phyloP scores from a whole-genome alignment of 1,140 invertebrate species.

The Calycopis cecrops region DNA sequence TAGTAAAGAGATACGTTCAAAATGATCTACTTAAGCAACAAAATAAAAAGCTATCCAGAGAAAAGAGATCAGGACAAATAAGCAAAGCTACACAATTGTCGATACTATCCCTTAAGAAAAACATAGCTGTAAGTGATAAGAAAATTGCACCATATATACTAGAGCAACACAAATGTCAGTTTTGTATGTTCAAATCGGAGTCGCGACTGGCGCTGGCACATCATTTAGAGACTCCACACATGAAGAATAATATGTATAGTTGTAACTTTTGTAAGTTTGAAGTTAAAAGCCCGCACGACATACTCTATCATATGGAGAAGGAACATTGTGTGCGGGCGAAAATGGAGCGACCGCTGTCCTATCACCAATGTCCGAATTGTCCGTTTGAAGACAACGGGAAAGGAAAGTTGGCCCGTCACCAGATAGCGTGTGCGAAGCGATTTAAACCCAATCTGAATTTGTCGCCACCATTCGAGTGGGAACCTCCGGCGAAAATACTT shows the following conservation, averaged over 20 bases:
- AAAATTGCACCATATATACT: slow-evolving; percentile 91
- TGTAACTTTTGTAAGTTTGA: slow-evolving; percentile 93
- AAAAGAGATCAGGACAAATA: slow-evolving; percentile 77
- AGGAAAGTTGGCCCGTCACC: slow-evolving; percentile 92
- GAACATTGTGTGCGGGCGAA: slow-evolving; percentile 89
- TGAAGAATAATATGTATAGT: slow-evolving; percentile 89
- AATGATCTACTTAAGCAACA: slow-evolving; percentile 91
- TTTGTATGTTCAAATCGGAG: slow-evolving; percentile 95
- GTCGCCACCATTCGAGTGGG: slow-evolving; percentile 90
- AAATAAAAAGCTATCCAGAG: slow-evolving; percentile 84
- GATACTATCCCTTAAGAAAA: slow-evolving; percentile 87
- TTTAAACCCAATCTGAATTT: slow-evolving; percentile 91
- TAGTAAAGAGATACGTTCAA: slow-evolving; percentile 95
- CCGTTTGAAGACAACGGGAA: slow-evolving; percentile 96
- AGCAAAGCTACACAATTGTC: slow-evolving; percentile 84
- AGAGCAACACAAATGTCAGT: slow-evolving; percentile 89
- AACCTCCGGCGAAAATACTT: slow-evolving; percentile 94
- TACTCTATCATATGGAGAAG: slow-evolving; percentile 93
- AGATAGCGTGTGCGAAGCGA: slow-evolving; percentile 92
- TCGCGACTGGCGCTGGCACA: slow-evolving; percentile 90
- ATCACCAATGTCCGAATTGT: slow-evolving; percentile 95
- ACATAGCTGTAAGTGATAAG: slow-evolving; percentile 90
- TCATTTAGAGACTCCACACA: slow-evolving; percentile 94
- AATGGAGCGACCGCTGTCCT: slow-evolving; percentile 88
- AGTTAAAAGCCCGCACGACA: slow-evolving; percentile 89